Base-by-base conservation (phyloP, 2,888 invertebrate genomes). In the Lasioglossum zephyrum region DNA sequence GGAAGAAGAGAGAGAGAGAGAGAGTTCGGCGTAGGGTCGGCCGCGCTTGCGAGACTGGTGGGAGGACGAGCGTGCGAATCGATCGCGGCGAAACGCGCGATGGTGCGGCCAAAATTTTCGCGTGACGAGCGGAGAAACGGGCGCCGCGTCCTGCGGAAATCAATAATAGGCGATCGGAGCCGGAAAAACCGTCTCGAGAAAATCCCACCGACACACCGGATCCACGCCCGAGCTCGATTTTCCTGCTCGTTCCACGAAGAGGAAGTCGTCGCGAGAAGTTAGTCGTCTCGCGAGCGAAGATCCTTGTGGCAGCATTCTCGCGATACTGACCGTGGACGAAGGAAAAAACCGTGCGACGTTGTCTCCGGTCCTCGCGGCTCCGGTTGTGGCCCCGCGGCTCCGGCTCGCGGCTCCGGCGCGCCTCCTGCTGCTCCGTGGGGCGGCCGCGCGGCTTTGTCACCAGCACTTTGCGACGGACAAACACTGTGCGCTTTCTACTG, bases 81-180 rank as follows among this genome's bases (percentile, higher is more conserved):
- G 90, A 91, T 91, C 87, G 60, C 60, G 89, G 89, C 87, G 85
- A 91, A 91, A 91, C 91, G 91, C 89, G 90, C 90, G 90, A 90
- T 87, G 87, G 87, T 84, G 87, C 86, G 89, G 89, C 91, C 89
- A 85, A 85, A 91, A 92, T 88, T 85, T 90, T 91, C 90, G 90
- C 90, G 89, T 92, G 89, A 91, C 87, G 91, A 88, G 91, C 82
- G 18, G 66, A 66, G 66, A 66, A 36, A 49, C 89, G 90, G 86
- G 89, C 82, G 76, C 69, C 69, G 22, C 87, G 89, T 84, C 86
- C 87, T 87, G 88, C 86, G 88, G 92, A 92, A 92, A 93, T 93
- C 93, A 93, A 93, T 93, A 93, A 93, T 91, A 90, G 91, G 87
- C 89, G 91, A 93, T 93, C 92, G 89, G 18, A 18, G 66, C 36